Evolutionary conservation across 2,113 vertebrate species (phyloP), one percentile per base, ranked within the genome.

Genomic region (Amazona vittata): DNA sequence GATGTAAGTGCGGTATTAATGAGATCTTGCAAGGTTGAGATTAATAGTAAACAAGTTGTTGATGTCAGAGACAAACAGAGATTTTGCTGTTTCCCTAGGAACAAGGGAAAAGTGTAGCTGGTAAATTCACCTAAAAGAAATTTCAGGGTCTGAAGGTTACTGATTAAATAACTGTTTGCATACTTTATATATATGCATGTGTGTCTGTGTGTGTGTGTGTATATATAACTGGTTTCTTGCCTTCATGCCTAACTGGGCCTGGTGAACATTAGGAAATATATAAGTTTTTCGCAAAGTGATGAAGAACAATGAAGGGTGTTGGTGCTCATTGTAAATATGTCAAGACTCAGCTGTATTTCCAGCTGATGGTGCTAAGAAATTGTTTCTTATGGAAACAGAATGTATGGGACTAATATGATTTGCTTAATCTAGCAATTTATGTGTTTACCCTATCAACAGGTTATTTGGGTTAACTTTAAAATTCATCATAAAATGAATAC

Each of bases 391-490:
- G 15, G 19, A 71, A 93, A 33, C 11, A 75, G 29, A 83, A 83
- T 55, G 22, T 39, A 49, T 16, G 11, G 8, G 46, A 55, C 24
- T 63, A 31, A 83, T 28, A 26, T 68, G 52, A 88, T 86, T 90
- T 86, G 81, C 25, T 92, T 94, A 78, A 88, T 89, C 55, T 46
- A 86, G 37, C 11, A 73, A 65, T 82, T 74, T 82, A 75, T 73
- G 49, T 71, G 21, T 67, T 93, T 90, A 43, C 46, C 0, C 3
- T 53, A 47, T 44, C 65, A 53, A 33, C 46, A 89, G 39, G 0
- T 28, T 93, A 79, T 89, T 79, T 31, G 25, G 39, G 63, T 84
- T 95, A 86, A 49, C 29, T 94, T 77, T 79, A 84, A 92, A 96
- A 84, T 91, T 73, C 5, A 2, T 65, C 37, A 41, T 92, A 92